phyloP scores from a whole-genome alignment of 2,888 invertebrate species.

The Entomobrya multifasciata region DNA sequence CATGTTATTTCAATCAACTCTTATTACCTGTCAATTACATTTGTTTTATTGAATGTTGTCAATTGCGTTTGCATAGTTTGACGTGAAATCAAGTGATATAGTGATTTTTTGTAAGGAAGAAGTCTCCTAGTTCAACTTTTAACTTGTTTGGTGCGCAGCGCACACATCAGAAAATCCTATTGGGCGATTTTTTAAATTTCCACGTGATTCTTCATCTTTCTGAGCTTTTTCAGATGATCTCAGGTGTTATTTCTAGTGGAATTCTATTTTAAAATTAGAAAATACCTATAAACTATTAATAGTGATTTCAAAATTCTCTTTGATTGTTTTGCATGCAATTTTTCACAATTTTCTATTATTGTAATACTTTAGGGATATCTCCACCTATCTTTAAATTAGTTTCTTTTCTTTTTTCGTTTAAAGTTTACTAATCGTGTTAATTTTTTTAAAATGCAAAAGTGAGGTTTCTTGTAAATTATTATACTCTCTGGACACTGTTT shows the following conservation, averaged over 20 bases:
- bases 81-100: conserved; percentile 4
- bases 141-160: neutral
- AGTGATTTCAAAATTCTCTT: too few species aligned
- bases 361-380: too few species aligned
- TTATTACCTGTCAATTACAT: conserved; percentile 13
- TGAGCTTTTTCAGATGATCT: conserved; percentile 54
- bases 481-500: too few species aligned
- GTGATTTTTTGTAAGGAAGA: conserved; percentile 7
- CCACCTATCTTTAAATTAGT: too few species aligned
- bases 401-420: too few species aligned
- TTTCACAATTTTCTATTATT: too few species aligned
- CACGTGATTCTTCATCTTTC: conserved; percentile 29
- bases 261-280: neutral
- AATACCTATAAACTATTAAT: too few species aligned
- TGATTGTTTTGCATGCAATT: too few species aligned
- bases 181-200: conserved; percentile 7
- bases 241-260: conserved; percentile 21
- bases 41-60: neutral
- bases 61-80: neutral
- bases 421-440: too few species aligned
- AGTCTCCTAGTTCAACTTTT: neutral
- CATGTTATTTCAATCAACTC: neutral
- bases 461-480: too few species aligned
- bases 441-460: too few species aligned
- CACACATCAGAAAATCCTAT: neutral